Percentiles rank a stretch among this genome's conserved stretches.
Conservation (phyloP, 2,797 vertebrate genomes). For the Karalla daura region DNA sequence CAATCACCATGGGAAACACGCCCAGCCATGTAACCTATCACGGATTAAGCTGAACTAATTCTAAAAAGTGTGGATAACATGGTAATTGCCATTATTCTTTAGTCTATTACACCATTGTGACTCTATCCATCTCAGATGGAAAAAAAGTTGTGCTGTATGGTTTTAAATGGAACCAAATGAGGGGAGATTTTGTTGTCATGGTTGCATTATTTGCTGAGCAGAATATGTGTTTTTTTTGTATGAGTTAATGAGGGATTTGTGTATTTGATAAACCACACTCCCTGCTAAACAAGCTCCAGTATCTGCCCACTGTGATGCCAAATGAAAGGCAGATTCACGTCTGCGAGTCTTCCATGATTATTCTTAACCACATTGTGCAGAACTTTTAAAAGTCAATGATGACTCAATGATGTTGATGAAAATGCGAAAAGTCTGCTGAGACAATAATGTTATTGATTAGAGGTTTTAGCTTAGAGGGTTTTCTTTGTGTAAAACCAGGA, state of each 20-base stretch:
- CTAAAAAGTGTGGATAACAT: not conserved
- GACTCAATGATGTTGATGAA: not conserved
- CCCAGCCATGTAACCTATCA: not conserved
- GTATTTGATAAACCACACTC: not conserved
- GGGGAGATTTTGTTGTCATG: conserved; percentile 15
- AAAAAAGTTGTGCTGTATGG: not conserved
- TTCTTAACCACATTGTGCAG: not conserved
- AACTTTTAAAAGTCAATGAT: not conserved
- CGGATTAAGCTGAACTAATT: conserved; percentile 10
- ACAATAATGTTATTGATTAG: not conserved
- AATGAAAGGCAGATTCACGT: not conserved
- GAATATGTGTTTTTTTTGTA: not conserved
- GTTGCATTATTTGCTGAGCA: not conserved
- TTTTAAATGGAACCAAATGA: conserved; percentile 47
- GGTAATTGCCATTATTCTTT: not conserved
- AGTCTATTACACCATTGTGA: not conserved
- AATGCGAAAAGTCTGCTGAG: not conserved
- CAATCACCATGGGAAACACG: conserved; percentile 34
- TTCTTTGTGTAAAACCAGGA: not conserved
- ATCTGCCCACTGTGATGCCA: not conserved
- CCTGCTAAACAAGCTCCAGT: not conserved
- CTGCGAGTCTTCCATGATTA: not conserved
- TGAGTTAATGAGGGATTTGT: not conserved
- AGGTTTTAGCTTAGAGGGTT: not conserved
- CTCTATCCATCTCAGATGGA: conserved; percentile 4